Percentiles rank a stretch among this genome's conserved stretches.
Evolutionary conservation across 2,888 invertebrate genomes (phyloP).

Genomic region (Callinectes sapidus): DNA sequence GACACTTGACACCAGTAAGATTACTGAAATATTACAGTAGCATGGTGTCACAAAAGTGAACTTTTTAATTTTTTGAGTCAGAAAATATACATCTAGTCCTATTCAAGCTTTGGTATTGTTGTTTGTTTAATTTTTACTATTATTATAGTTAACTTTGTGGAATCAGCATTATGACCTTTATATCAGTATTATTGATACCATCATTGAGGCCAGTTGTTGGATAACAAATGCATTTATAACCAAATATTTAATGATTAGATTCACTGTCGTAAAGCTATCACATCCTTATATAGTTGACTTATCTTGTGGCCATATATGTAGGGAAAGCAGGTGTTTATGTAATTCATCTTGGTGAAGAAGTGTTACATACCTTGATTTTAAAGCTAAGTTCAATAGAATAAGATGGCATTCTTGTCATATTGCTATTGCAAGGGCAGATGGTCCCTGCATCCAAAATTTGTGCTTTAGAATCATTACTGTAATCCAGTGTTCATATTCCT

Average conservation of each 20-base stretch:
- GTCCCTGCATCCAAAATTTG: neutral
- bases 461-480: neutral
- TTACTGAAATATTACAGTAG: neutral
- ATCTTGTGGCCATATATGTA: neutral
- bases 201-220: neutral
- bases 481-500: neutral
- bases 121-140: neutral
- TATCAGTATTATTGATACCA: slow-evolving; percentile 11
- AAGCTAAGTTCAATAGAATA: neutral
- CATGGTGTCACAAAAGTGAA: neutral
- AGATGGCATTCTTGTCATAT: neutral
- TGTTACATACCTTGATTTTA: neutral
- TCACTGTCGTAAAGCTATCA: neutral
- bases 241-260: neutral
- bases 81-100: neutral
- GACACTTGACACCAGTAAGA: neutral
- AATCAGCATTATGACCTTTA: neutral
- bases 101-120: neutral
- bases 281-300: neutral
- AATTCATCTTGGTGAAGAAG: neutral
- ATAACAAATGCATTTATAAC: neutral
- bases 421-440: neutral
- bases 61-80: neutral
- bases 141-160: neutral
- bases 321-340: neutral